Evolutionary conservation across 2,797 vertebrate species (phyloP).

Genomic region (Argentina silus): DNA sequence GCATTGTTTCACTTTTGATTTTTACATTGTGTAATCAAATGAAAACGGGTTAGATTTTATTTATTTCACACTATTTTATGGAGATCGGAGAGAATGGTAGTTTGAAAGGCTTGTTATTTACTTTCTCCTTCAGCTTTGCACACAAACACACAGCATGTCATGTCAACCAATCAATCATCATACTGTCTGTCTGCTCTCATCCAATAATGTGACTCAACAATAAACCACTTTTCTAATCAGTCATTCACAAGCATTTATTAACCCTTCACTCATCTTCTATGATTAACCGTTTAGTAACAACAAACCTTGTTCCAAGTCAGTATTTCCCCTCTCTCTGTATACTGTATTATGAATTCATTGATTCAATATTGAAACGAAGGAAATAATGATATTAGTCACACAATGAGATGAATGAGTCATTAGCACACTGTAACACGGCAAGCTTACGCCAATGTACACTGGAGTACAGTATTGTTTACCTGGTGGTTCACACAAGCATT

Average conservation of each 20-base stretch:
- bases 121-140: background rate
- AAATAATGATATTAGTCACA: background rate
- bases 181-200: slow-evolving; percentile 58
- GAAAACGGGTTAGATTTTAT: too few relatives aligned
- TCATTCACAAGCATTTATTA: slow-evolving; percentile 54
- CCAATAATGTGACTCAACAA: slow-evolving; percentile 58
- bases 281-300: slow-evolving; percentile 11
- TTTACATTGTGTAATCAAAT: background rate
- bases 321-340: background rate
- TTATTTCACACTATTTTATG: too few relatives aligned
- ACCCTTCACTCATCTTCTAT: slow-evolving; percentile 30
- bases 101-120: slow-evolving; percentile 37
- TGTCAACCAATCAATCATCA: slow-evolving; percentile 35
- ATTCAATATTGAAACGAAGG: background rate
- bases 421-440: too few relatives aligned
- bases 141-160: background rate
- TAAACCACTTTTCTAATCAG: slow-evolving; percentile 50
- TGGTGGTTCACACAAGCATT: background rate
- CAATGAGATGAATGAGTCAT: too few relatives aligned
- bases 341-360: background rate
- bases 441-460: too few relatives aligned
- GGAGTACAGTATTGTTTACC: background rate
- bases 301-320: background rate
- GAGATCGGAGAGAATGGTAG: slow-evolving; percentile 1
- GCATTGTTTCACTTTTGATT: background rate